Evolutionary conservation across 1,140 invertebrate genomes (phyloP), one percentile per base, ranked within the genome.

Genomic region (Papilio helenus): DNA sequence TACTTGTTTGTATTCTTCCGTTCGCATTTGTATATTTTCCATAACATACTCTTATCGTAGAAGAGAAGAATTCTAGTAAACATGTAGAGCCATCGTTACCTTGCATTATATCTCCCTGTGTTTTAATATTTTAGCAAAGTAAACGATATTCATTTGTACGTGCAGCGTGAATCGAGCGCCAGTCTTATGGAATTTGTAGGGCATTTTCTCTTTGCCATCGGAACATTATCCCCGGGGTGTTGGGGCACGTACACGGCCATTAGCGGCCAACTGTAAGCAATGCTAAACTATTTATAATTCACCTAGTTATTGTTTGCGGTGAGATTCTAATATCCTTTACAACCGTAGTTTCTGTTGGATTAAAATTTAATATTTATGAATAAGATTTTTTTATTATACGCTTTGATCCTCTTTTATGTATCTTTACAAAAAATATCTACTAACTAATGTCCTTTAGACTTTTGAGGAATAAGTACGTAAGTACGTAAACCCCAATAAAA

Each of bases 211-310:
- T 26, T 44, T 8, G 72, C 72, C 23, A 0, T 49, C 12, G 20
- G 39, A 73, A 76, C 79, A 78, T 78, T 81, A 85, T 77, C 74
- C 80, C 29, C 10, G 44, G 42, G 14, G 61, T 68, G 61, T 68
- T 68, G 61, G 26, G 81, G 81, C 83, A 84, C 81, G 83, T 81
- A 80, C 72, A 55, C 39, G 44, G 73, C 84, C 82, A 83, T 83
- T 83, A 83, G 79, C 65, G 81, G 79, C 79, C 76, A 80, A 80
- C 79, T 80, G 79, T 61, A 68, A 74, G 34, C 81, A 79, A 76
- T 65, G 80, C 23, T 23, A 74, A 74, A 44, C 39, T 74, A 74
- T 74, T 74, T 74, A 44, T 26, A 51, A 44, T 26, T 74, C 23
- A 74, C 42, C 61, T 68, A 29, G 61, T 68, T 68, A 68, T 34